These are phyloP conservation scores for Eriosoma lanigerum DNA, from an alignment of 1,140 invertebrate species.

Conservation along the genomic window DNA sequence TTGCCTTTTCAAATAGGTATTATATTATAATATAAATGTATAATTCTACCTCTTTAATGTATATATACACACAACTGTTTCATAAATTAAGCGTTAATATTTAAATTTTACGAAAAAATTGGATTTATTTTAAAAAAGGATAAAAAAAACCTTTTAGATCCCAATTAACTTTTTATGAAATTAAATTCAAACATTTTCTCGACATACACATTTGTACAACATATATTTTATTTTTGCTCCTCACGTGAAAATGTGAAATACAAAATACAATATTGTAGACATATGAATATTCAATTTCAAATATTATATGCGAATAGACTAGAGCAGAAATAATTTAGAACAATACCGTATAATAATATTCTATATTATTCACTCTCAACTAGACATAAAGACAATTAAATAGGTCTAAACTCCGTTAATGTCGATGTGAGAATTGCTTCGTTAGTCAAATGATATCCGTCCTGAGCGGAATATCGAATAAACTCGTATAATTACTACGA, in stretches of 20 bases:
- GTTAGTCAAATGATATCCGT: background rate
- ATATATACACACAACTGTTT: background rate
- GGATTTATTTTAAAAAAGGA: too few species aligned
- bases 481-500: background rate
- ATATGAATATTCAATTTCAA: background rate
- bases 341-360: background rate
- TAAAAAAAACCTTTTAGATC: too few species aligned
- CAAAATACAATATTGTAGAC: background rate
- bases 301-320: background rate
- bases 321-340: background rate
- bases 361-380: background rate
- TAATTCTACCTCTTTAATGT: background rate
- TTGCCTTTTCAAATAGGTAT: too few species aligned
- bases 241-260: too few species aligned
- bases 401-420: background rate
- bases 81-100: constrained; percentile 1
- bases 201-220: background rate
- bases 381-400: background rate
- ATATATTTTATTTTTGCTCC: too few species aligned
- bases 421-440: background rate
- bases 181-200: background rate
- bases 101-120: too few species aligned
- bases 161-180: constrained; percentile 3
- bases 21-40: background rate
- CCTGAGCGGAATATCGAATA: background rate